Base-by-base conservation (phyloP, 2,888 invertebrate species). In the Carpatolechia fugitivella region DNA sequence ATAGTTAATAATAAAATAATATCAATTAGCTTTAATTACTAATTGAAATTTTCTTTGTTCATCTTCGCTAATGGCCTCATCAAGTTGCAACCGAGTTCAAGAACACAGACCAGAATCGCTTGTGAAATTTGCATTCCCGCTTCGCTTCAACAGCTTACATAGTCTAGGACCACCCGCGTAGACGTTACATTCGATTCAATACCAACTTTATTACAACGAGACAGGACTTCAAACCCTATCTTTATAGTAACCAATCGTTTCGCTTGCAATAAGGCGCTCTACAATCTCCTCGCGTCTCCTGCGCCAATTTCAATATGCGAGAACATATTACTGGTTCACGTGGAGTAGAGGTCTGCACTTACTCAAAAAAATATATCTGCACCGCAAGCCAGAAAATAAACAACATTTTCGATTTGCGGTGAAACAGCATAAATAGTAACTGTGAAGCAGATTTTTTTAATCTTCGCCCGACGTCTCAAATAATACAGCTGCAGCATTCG, bases 111-210 rank as follows among this genome's bases (percentile, higher is more conserved):
- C 72, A 79, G 78, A 74, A 76, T 78, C 77, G 79, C 76, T 78
- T 74, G 80, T 74, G 72, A 86, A 88, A 89, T 89, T 90, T 87
- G 87, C 89, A 89, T 88, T 86, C 85, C 76, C 78, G 83, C 77
- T 83, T 81, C 76, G 77, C 77, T 76, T 78, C 80, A 74, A 78
- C 77, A 80, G 76, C 76, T 75, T 75, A 79, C 79, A 73, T 78
- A 79, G 77, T 77, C 79, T 82, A 80, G 77, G 89, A 90, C 90
- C 90, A 90, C 90, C 90, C 89, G 89, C 90, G 88, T 77, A 67
- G 89, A 72, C 64, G 60, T 56, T 59, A 60, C 65, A 68, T 70
- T 66, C 79, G 70, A 73, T 73, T 76, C 68, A 86, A 84, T 83
- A 76, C 70, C 76, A 77, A 76, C 89, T 85, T 85, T 90, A 89